A percentile compares a stretch with the other conserved stretches of the same genome.
Evolutionary conservation across 2,797 vertebrate species (phyloP).

Genomic region (Choloepus didactylus): DNA sequence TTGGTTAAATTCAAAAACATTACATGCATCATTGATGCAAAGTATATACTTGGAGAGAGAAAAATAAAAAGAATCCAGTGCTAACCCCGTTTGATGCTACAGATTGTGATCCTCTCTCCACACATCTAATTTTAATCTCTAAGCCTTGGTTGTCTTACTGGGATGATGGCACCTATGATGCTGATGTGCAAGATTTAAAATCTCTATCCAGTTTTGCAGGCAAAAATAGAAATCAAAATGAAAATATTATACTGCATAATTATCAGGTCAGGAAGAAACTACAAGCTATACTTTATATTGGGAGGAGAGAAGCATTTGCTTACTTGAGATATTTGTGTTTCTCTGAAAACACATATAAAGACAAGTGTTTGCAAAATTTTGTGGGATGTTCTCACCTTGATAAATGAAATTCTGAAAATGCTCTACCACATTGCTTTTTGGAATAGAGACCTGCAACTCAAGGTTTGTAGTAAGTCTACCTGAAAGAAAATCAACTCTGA

Average conservation of each 20-base stretch:
- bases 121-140: background rate
- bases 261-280: constrained; percentile 54
- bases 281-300: constrained; percentile 32
- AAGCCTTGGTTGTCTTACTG: background rate
- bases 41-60: background rate
- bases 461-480: background rate
- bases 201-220: constrained; percentile 18
- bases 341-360: background rate
- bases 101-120: background rate
- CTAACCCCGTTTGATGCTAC: background rate
- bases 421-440: background rate
- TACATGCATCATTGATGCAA: background rate
- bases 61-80: background rate
- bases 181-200: constrained; percentile 33
- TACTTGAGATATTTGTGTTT: constrained; percentile 39
- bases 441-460: background rate
- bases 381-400: background rate
- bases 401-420: constrained; percentile 14
- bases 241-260: constrained; percentile 52
- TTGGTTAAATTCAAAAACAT: constrained; percentile 43
- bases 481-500: constrained; percentile 53
- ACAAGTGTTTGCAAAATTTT: background rate
- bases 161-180: background rate
- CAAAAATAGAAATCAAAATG: constrained; percentile 62
- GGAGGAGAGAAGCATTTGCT: constrained; percentile 47